A percentile compares a stretch with the other conserved stretches of the same genome.
Evolutionary conservation across 2,888 invertebrate species (phyloP).

Genomic region (Plusia festucae): DNA sequence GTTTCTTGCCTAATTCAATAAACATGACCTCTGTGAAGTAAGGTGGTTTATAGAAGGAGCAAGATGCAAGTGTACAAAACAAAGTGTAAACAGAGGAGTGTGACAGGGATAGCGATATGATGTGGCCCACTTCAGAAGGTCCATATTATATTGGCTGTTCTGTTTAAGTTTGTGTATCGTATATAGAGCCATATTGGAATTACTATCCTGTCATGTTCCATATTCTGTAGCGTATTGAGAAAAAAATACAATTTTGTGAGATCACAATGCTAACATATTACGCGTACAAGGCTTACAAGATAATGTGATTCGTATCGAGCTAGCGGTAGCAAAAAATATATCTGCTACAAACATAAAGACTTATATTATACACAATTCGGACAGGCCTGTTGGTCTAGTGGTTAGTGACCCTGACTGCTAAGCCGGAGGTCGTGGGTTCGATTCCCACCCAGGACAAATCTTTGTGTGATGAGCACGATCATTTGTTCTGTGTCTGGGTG

Average conservation of each 20-base stretch:
- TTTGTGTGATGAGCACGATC: too few relatives aligned
- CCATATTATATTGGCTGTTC: conserved; percentile 33
- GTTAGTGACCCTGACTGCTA: too few relatives aligned
- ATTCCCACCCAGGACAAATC: too few relatives aligned
- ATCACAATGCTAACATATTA: conserved; percentile 15
- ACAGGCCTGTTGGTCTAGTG: too few relatives aligned
- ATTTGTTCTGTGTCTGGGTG: too few relatives aligned
- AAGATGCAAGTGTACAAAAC: not conserved
- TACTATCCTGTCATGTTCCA: conserved; percentile 27
- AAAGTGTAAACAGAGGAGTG: too few relatives aligned
- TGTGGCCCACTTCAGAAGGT: not conserved
- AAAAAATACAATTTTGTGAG: conserved; percentile 30
- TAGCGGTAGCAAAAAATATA: not conserved
- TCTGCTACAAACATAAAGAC: not conserved
- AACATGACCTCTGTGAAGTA: not conserved
- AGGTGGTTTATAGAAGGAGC: not conserved
- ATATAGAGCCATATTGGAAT: conserved; percentile 25
- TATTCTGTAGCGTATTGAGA: conserved; percentile 14
- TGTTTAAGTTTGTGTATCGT: conserved; percentile 24
- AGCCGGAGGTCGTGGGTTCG: too few relatives aligned
- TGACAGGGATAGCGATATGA: not conserved
- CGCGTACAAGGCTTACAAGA: not conserved
- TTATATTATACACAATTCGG: too few relatives aligned
- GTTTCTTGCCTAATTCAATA: not conserved
- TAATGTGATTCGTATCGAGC: conserved; percentile 2